Conservation (phyloP, 2,113 vertebrate genomes). For the Syrmaticus mikado region DNA sequence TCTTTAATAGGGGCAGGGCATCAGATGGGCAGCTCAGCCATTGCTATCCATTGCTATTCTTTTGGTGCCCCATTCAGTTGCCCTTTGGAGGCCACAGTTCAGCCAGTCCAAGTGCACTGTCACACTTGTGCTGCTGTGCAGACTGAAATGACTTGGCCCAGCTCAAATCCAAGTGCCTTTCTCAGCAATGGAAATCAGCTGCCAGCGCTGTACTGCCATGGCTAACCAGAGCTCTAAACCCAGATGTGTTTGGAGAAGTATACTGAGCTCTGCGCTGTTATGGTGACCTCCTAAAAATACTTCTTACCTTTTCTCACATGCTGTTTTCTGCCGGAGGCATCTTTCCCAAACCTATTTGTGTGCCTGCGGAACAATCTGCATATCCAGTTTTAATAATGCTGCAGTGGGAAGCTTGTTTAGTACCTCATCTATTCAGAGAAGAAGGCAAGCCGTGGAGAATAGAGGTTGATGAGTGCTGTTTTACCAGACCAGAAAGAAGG, state of each 20-base stretch:
- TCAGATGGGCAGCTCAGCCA: background rate
- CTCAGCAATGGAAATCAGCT: background rate
- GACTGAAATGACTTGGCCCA: background rate
- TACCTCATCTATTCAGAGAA: background rate
- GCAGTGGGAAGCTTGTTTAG: background rate
- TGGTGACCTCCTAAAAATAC: slow-evolving; percentile 17
- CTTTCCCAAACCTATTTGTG: slow-evolving; percentile 26
- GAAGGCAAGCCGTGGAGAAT: background rate
- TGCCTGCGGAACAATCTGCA: background rate
- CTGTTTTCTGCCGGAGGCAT: slow-evolving; percentile 23
- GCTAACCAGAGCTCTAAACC: background rate
- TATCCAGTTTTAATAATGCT: slow-evolving; percentile 27
- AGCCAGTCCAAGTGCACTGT: background rate
- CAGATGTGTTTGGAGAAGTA: background rate
- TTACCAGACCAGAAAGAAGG: background rate
- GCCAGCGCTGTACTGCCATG: background rate
- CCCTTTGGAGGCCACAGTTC: background rate
- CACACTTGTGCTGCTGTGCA: background rate
- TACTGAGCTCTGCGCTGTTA: background rate
- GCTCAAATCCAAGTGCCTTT: background rate
- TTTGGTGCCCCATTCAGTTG: background rate
- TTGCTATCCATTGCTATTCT: background rate
- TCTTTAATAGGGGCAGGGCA: background rate
- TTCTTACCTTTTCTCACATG: slow-evolving; percentile 20
- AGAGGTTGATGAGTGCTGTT: background rate